A percentile compares a stretch with the other conserved stretches of the same genome.
phyloP scores from a whole-genome alignment of 2,888 invertebrate species.

The Epinotia bilunana region DNA sequence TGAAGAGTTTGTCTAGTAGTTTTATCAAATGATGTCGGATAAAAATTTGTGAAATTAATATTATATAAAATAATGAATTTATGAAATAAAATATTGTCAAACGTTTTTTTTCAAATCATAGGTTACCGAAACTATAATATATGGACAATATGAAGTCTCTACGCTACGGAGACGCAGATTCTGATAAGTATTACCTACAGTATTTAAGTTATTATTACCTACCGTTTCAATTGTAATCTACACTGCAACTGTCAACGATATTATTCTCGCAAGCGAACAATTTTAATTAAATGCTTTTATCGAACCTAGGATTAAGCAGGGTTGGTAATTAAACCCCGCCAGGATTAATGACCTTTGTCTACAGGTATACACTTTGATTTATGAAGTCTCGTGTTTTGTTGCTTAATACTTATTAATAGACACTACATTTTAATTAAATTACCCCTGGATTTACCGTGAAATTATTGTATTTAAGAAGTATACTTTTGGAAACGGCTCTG shows the following conservation, averaged over 20 bases:
- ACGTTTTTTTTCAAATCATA: too few relatives aligned
- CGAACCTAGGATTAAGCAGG: constrained; percentile 69
- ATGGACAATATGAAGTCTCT: too few relatives aligned
- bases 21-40: too few relatives aligned
- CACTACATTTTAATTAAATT: constrained; percentile 42
- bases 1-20: too few relatives aligned
- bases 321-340: constrained; percentile 72
- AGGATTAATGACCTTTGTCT: constrained; percentile 77
- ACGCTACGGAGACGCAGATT: too few relatives aligned
- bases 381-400: constrained; percentile 59
- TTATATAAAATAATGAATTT: too few relatives aligned
- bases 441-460: constrained; percentile 17
- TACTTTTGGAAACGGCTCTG: constrained; percentile 12
- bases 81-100: too few relatives aligned
- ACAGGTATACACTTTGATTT: constrained; percentile 70
- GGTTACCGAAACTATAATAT: too few relatives aligned
- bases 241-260: constrained; percentile 48
- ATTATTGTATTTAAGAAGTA: constrained; percentile 9
- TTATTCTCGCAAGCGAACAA: constrained; percentile 61
- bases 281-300: constrained; percentile 79
- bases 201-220: not conserved
- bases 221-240: not conserved
- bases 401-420: constrained; percentile 43
- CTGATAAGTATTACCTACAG: not conserved
- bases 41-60: too few relatives aligned